Evolutionary conservation across 2,888 invertebrate species (phyloP).

Genomic region (Aphidoletes aphidimyza): DNA sequence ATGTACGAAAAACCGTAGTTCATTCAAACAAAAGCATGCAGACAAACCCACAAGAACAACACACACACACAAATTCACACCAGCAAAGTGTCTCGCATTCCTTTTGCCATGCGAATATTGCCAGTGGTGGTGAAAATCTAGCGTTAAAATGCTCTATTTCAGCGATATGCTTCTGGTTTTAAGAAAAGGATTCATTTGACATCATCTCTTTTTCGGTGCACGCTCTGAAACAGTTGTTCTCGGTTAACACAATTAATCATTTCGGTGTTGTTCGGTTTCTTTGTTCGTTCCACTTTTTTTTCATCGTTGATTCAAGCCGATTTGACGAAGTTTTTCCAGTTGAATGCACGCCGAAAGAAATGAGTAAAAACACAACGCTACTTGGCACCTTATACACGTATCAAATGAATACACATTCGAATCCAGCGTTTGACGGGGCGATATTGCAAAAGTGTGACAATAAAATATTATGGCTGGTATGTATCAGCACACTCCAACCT

Average conservation of each 20-base stretch:
- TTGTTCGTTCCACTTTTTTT: neutral
- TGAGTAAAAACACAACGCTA: neutral
- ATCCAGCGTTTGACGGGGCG: neutral
- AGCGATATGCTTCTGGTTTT: neutral
- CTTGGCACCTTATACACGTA: too few relatives aligned
- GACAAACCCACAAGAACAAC: too few relatives aligned
- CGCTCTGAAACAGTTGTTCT: constrained; percentile 2
- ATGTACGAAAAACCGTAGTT: neutral
- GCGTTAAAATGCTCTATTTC: neutral
- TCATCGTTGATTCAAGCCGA: neutral
- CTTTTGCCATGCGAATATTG: neutral
- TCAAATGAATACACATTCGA: too few relatives aligned
- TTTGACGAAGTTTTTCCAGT: neutral
- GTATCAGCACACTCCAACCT: constrained; percentile 36
- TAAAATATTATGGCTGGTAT: constrained; percentile 45
- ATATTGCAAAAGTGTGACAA: constrained; percentile 41
- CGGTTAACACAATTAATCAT: constrained; percentile 15
- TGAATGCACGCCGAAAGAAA: neutral
- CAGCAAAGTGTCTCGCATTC: too few relatives aligned
- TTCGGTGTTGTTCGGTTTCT: constrained; percentile 11
- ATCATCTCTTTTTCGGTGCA: too few relatives aligned
- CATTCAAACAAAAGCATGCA: too few relatives aligned
- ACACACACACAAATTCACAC: too few relatives aligned
- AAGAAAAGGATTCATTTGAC: constrained; percentile 14
- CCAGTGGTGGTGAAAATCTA: too few relatives aligned